These are phyloP conservation scores for Channa argus DNA, from an alignment of 2,113 vertebrate species.

Conservation along the genomic window DNA sequence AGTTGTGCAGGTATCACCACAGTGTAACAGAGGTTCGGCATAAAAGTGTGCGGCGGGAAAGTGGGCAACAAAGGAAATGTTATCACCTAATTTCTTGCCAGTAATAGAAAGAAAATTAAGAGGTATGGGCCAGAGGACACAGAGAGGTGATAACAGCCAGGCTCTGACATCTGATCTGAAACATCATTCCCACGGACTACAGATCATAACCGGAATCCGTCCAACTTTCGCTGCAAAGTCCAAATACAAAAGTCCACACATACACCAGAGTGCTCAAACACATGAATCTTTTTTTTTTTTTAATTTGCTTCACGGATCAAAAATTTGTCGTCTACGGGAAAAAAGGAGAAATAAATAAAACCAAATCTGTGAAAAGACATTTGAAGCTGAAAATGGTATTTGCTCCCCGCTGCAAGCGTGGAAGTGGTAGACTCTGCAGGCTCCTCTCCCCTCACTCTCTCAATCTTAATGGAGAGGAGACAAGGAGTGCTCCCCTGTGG, in stretches of 20 bases:
- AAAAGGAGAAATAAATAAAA: constrained; percentile 21
- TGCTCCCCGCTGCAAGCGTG: constrained; percentile 65
- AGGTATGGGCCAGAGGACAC: neutral
- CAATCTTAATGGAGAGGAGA: constrained; percentile 73
- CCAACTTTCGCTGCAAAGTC: too few relatives aligned
- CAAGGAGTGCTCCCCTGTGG: constrained; percentile 69
- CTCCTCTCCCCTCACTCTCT: constrained; percentile 58
- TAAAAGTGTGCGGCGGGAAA: neutral
- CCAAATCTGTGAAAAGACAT: constrained; percentile 60
- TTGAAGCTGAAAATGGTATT: constrained; percentile 70
- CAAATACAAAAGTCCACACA: too few relatives aligned
- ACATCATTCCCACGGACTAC: neutral
- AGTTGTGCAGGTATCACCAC: constrained; percentile 36
- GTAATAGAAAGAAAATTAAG: constrained; percentile 9
- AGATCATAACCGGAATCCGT: too few relatives aligned
- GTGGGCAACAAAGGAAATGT: constrained; percentile 25
- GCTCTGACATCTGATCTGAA: neutral
- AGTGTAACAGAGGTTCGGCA: constrained; percentile 16
- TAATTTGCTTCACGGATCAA: constrained; percentile 51
- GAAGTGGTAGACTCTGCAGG: constrained; percentile 58
- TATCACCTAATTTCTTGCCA: constrained; percentile 10
- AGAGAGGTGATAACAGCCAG: neutral
- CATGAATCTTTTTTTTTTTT: constrained; percentile 44
- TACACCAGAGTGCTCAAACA: constrained; percentile 21
- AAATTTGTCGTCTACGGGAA: constrained; percentile 27